Percentiles rank a stretch among this genome's conserved stretches.
phyloP scores from a whole-genome alignment of 2,888 invertebrate genomes.

The Chrysolina haemoptera region DNA sequence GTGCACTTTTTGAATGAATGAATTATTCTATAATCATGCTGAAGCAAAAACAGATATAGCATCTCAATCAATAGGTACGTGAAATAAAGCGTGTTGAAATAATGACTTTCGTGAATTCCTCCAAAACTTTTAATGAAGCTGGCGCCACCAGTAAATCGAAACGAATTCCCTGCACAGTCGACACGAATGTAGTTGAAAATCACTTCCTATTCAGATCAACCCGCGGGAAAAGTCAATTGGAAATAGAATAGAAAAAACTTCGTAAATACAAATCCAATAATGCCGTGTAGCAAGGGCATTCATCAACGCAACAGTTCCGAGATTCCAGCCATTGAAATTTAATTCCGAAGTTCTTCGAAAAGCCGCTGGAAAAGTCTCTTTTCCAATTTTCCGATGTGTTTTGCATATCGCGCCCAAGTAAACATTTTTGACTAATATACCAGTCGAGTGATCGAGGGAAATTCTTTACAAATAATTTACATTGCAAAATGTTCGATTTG shows the following conservation, averaged over 20 bases:
- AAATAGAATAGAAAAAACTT: slow-evolving; percentile 9
- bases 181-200: slow-evolving; percentile 26
- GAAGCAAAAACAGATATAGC: no score
- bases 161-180: not conserved
- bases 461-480: slow-evolving; percentile 3
- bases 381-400: not conserved
- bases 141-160: not conserved
- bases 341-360: slow-evolving; percentile 27
- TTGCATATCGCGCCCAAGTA: not conserved
- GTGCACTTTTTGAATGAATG: no score
- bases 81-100: no score
- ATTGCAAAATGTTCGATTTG: not conserved
- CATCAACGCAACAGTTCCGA: slow-evolving; percentile 27
- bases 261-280: slow-evolving; percentile 26
- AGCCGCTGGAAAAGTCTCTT: slow-evolving; percentile 1
- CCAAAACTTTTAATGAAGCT: not conserved
- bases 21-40: no score
- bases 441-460: not conserved
- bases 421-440: not conserved
- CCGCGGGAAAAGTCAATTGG: slow-evolving; percentile 22
- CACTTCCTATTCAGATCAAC: slow-evolving; percentile 28
- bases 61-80: no score
- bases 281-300: slow-evolving; percentile 20
- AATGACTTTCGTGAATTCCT: not conserved
- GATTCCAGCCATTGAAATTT: slow-evolving; percentile 29